These are phyloP conservation scores for Spinus olivaceus DNA, from an alignment of 2,797 vertebrate genomes.

Conservation along the genomic window DNA sequence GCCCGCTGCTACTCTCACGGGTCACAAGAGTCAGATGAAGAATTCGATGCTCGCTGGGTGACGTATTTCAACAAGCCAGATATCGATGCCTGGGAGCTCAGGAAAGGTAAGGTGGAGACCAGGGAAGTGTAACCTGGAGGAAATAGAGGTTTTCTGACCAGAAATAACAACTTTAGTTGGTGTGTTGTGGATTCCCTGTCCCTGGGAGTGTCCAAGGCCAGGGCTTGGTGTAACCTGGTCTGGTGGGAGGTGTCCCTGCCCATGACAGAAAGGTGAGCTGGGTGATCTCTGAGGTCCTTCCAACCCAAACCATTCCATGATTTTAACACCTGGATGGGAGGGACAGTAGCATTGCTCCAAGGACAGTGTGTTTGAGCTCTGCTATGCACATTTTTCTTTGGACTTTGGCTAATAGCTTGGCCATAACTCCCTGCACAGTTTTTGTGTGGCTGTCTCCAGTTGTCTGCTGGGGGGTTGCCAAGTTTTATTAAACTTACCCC, in stretches of 20 bases:
- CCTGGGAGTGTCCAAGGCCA: background rate
- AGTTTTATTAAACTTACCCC: background rate
- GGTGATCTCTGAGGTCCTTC: background rate
- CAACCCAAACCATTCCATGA: background rate
- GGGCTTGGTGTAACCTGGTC: background rate
- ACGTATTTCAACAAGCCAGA: constrained; percentile 95
- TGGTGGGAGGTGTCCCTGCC: background rate
- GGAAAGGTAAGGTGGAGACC: constrained; percentile 81
- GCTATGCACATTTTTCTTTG: background rate
- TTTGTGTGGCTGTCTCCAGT: background rate
- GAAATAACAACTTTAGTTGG: background rate
- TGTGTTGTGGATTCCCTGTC: rapidly evolving
- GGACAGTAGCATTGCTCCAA: rapidly evolving
- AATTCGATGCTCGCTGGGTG: constrained; percentile 96
- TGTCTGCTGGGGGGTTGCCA: background rate
- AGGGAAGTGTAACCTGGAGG: background rate
- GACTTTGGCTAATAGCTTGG: background rate
- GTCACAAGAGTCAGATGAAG: constrained; percentile 90
- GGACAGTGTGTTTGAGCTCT: background rate
- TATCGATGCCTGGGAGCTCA: constrained; percentile 93
- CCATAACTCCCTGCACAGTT: background rate
- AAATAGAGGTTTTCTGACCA: background rate
- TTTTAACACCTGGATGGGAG: too few relatives aligned
- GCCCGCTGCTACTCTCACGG: constrained; percentile 88
- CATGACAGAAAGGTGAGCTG: background rate